Conservation (phyloP, 2,797 vertebrate species). For the Megalops cyprinoides region DNA sequence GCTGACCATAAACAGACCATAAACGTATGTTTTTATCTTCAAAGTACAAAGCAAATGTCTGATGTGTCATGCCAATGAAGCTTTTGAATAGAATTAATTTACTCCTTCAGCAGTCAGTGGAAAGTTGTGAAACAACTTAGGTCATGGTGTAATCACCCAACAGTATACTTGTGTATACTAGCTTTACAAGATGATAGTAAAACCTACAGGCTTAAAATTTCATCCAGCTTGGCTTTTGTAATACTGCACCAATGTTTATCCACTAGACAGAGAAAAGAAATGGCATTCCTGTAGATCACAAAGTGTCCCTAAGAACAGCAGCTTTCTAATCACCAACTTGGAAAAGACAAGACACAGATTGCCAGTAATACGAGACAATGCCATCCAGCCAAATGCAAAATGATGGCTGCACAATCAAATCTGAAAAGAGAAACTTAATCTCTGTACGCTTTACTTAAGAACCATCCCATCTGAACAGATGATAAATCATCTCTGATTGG, state of each 20-base stretch:
- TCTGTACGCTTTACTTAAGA: not conserved
- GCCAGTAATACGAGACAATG: constrained; percentile 15
- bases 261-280: not conserved
- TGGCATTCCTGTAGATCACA: not conserved
- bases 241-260: not conserved
- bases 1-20: not conserved
- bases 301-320: not conserved
- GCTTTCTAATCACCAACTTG: not conserved
- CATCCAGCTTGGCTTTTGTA: too few species aligned
- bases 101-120: not conserved
- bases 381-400: constrained; percentile 8
- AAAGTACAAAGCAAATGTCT: not conserved
- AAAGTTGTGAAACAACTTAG: not conserved
- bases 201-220: too few species aligned
- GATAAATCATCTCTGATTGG: not conserved
- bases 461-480: not conserved
- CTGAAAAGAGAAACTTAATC: not conserved
- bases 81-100: not conserved
- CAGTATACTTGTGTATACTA: not conserved
- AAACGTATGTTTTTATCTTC: not conserved
- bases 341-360: not conserved
- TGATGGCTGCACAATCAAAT: not conserved
- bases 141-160: not conserved
- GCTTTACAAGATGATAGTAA: too few species aligned
- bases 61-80: not conserved